Conservation (phyloP, 2,888 invertebrate species). For the Rhamphomyia laevipes region DNA sequence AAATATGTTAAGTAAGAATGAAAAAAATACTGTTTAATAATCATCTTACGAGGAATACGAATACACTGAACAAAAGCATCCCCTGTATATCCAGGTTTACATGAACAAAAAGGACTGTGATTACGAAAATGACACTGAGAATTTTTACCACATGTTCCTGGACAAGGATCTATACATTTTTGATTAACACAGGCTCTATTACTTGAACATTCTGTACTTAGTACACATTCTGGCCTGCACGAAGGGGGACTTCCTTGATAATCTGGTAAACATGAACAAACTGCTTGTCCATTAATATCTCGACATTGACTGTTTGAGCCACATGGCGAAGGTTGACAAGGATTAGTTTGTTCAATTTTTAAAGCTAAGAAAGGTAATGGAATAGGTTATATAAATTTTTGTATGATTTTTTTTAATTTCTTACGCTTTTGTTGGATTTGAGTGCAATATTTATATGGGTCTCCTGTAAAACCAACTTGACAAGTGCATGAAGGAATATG, state of each 20-base stretch:
- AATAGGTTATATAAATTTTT: constrained; percentile 8
- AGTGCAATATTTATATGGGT: constrained; percentile 63
- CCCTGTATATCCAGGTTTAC: constrained; percentile 55
- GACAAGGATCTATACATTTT: constrained; percentile 55
- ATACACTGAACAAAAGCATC: constrained; percentile 61
- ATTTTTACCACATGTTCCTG: constrained; percentile 47
- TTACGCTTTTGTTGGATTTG: constrained; percentile 40
- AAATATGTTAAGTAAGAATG: background rate
- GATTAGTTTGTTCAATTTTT: constrained; percentile 18
- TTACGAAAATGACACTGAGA: constrained; percentile 62
- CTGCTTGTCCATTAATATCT: constrained; percentile 46
- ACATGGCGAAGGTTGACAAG: constrained; percentile 53
- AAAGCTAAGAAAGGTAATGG: constrained; percentile 13
- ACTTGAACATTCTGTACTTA: constrained; percentile 50
- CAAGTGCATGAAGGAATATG: constrained; percentile 79
- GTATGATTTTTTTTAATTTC: constrained; percentile 26
- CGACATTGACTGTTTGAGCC: constrained; percentile 56
- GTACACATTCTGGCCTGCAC: constrained; percentile 58
- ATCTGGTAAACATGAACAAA: constrained; percentile 49
- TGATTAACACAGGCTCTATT: constrained; percentile 52
- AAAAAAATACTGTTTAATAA: background rate
- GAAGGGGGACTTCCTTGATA: constrained; percentile 53
- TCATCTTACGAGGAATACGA: constrained; percentile 39
- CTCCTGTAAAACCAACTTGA: constrained; percentile 58
- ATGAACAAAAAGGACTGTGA: constrained; percentile 68